Evolutionary conservation across 2,113 vertebrate species (phyloP).

Genomic region (Zosterops pallidus): DNA sequence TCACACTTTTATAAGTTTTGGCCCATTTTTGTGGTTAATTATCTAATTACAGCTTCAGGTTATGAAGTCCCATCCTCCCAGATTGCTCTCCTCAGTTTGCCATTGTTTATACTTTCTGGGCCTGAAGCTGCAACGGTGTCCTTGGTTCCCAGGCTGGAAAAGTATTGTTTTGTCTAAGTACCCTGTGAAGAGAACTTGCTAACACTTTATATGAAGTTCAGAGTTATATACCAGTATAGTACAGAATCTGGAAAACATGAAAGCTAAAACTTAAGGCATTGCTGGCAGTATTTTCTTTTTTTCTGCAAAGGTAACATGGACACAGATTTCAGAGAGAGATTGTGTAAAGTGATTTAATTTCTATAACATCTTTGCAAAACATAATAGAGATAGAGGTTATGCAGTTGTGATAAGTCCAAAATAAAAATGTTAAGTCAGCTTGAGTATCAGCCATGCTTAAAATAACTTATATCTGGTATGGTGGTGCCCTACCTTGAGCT

Average conservation of each 20-base stretch:
- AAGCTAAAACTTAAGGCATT: not conserved
- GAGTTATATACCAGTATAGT: not conserved
- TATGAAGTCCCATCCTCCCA: not conserved
- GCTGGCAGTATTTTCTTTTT: not conserved
- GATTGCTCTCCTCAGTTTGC: not conserved
- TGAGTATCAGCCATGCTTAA: not conserved
- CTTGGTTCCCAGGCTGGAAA: not conserved
- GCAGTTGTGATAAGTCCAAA: not conserved
- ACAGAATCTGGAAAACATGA: not conserved
- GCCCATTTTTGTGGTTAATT: not conserved
- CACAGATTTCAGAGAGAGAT: not conserved
- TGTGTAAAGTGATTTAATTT: not conserved
- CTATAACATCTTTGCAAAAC: not conserved
- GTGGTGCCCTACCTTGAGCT: not conserved
- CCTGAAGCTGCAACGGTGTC: not conserved
- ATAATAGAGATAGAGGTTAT: not conserved
- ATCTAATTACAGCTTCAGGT: not conserved
- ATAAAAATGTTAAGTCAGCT: not conserved
- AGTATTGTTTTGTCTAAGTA: not conserved
- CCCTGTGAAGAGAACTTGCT: not conserved
- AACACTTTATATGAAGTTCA: not conserved
- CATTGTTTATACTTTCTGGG: not conserved
- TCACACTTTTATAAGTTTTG: not conserved
- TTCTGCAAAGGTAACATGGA: not conserved
- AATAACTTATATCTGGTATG: not conserved